Evolutionary conservation across 2,888 invertebrate genomes (phyloP).

Genomic region (Drosophila robusta): DNA sequence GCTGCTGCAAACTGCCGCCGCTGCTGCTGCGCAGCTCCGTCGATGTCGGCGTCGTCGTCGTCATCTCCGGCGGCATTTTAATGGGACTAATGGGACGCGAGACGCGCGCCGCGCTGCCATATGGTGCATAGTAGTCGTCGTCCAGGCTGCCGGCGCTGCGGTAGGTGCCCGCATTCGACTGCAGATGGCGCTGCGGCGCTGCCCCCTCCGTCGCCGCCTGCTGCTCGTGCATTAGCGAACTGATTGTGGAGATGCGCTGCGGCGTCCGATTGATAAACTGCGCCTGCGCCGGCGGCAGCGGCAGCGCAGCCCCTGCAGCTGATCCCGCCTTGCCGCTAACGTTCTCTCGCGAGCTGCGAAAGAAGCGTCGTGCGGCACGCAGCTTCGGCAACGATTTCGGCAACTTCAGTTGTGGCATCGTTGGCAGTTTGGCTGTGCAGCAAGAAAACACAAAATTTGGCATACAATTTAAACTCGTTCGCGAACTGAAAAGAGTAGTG

Average conservation of each 20-base stretch:
- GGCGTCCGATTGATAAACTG: constrained; percentile 83
- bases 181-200: constrained; percentile 13
- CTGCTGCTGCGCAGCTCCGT: background rate
- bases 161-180: constrained; percentile 56
- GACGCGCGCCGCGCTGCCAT: constrained; percentile 24
- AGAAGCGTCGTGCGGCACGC: constrained; percentile 77
- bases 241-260: constrained; percentile 83
- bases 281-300: constrained; percentile 61
- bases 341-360: constrained; percentile 77
- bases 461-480: too few species aligned
- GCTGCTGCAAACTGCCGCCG: constrained; percentile 71
- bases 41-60: background rate
- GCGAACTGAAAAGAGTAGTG: too few species aligned
- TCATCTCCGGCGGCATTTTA: constrained; percentile 27
- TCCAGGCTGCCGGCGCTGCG: constrained; percentile 79
- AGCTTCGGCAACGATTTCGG: constrained; percentile 83
- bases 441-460: background rate
- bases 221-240: constrained; percentile 79
- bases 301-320: constrained; percentile 16
- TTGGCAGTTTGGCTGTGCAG: constrained; percentile 72
- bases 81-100: constrained; percentile 72
- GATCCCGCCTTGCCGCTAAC: constrained; percentile 22
- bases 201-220: constrained; percentile 7
- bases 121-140: constrained; percentile 77
- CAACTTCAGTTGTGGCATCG: constrained; percentile 80